Evolutionary conservation across 2,113 vertebrate genomes (phyloP).

Genomic region (Rhombomys opimus): DNA sequence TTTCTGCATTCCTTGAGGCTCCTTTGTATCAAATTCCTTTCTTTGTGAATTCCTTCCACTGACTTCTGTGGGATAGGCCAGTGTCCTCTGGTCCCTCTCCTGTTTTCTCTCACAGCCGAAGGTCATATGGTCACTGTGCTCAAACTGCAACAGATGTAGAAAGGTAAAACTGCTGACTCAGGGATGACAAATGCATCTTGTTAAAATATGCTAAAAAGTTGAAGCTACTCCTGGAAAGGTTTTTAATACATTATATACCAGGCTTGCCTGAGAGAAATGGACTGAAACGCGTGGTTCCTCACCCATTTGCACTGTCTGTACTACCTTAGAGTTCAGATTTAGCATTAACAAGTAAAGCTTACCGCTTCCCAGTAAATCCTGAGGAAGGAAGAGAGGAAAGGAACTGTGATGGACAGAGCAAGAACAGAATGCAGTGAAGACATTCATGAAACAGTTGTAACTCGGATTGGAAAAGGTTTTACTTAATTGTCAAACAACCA

Average conservation of each 20-base stretch:
- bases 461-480: background rate
- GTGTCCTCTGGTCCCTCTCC: slow-evolving; percentile 19
- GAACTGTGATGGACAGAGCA: background rate
- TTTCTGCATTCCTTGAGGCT: slow-evolving; percentile 87
- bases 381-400: background rate
- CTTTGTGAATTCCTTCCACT: slow-evolving; percentile 40
- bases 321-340: background rate
- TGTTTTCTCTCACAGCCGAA: slow-evolving; percentile 65
- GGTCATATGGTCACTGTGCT: slow-evolving; percentile 68
- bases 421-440: background rate
- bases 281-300: background rate
- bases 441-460: background rate
- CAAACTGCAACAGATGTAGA: slow-evolving; percentile 80
- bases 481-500: background rate
- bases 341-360: background rate
- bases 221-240: background rate
- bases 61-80: background rate
- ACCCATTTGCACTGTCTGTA: background rate
- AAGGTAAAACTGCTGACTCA: slow-evolving; percentile 17
- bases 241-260: slow-evolving; percentile 2
- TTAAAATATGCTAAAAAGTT: background rate
- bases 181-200: slow-evolving; percentile 4
- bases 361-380: slow-evolving; percentile 23
- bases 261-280: background rate
- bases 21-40: background rate